Conservation (phyloP, 2,888 invertebrate genomes). For the Tromatobia lineatoria region DNA sequence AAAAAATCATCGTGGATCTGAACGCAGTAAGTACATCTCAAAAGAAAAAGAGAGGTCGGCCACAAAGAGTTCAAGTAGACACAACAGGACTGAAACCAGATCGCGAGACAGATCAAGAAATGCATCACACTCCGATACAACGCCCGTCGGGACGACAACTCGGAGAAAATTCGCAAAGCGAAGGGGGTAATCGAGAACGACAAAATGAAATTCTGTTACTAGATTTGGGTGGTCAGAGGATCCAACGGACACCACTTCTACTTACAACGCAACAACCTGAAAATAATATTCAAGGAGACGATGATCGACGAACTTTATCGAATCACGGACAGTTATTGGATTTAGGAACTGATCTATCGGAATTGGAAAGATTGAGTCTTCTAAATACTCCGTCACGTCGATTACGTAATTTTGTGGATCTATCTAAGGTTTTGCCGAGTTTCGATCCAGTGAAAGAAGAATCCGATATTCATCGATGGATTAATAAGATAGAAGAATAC, state of each 20-base stretch:
- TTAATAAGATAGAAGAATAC: conserved; percentile 16
- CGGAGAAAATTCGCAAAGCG: not conserved
- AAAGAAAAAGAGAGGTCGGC: conserved; percentile 4
- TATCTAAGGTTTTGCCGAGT: not conserved
- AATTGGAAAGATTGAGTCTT: not conserved
- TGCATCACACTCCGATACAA: not conserved
- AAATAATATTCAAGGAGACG: not conserved
- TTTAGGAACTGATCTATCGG: not conserved
- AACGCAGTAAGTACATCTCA: not conserved
- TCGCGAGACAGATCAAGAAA: not conserved
- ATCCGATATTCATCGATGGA: conserved; percentile 58
- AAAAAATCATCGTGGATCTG: not conserved
- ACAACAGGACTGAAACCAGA: not conserved
- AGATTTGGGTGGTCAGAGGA: not conserved
- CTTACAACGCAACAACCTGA: not conserved
- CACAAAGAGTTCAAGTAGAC: not conserved
- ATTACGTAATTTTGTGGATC: conserved; percentile 1
- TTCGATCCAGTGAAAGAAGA: not conserved
- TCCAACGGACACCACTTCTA: not conserved
- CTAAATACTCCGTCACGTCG: not conserved
- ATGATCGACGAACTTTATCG: not conserved
- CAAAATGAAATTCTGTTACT: not conserved
- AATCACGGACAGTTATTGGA: not conserved
- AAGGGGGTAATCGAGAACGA: not conserved
- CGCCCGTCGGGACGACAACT: not conserved